Percentiles rank a stretch among this genome's conserved stretches.
Evolutionary conservation across 1,140 invertebrate genomes (phyloP).

Genomic region (Bombus breviceps): DNA sequence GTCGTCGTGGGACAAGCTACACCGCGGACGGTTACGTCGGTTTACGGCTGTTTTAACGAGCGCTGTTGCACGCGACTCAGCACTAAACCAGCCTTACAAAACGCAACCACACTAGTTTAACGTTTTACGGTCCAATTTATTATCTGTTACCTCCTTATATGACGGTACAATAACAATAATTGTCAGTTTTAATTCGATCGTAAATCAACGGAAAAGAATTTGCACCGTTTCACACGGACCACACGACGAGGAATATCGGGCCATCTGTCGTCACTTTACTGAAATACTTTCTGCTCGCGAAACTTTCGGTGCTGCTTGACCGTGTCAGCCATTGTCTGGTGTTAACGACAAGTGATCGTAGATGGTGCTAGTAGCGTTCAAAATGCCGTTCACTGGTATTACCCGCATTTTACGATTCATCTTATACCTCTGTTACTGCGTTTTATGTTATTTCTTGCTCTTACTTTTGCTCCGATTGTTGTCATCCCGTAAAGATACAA

Average conservation of each 20-base stretch:
- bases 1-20: conserved; percentile 63
- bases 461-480: neutral
- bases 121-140: conserved; percentile 82
- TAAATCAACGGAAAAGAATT: conserved; percentile 79
- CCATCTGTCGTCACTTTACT: conserved; percentile 74
- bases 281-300: conserved; percentile 62
- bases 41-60: conserved; percentile 83
- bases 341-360: conserved; percentile 60
- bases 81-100: conserved; percentile 82
- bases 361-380: conserved; percentile 69
- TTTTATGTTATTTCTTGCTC: conserved; percentile 23
- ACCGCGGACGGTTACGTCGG: conserved; percentile 78
- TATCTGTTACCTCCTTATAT: conserved; percentile 83
- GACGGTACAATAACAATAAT: conserved; percentile 82
- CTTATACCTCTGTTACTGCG: neutral
- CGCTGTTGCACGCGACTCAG: conserved; percentile 81
- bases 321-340: conserved; percentile 51
- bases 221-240: conserved; percentile 65
- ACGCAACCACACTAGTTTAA: conserved; percentile 82
- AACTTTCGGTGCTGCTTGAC: conserved; percentile 61
- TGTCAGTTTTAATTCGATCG: conserved; percentile 82
- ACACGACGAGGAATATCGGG: conserved; percentile 48
- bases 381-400: conserved; percentile 22
- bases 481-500: too few species aligned
- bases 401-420: conserved; percentile 28